Conservation (phyloP, 2,888 invertebrate species). For the Kryphioiulus occultus region DNA sequence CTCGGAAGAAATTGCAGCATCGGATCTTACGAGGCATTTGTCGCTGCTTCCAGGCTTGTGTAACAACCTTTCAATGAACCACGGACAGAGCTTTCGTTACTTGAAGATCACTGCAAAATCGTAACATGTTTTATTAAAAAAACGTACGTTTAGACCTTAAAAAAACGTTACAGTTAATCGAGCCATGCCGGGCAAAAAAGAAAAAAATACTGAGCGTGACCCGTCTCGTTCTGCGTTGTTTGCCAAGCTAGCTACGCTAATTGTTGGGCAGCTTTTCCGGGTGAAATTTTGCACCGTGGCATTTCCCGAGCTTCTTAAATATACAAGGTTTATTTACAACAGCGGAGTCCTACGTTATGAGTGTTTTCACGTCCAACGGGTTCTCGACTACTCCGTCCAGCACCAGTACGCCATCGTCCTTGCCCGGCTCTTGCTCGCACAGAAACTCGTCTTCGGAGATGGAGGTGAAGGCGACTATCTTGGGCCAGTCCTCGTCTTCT, state of each 20-base stretch:
- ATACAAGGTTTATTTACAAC: not conserved
- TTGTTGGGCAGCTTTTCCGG: not conserved
- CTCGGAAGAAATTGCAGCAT: too few relatives aligned
- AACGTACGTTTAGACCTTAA: not conserved
- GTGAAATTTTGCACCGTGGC: not conserved
- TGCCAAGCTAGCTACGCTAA: not conserved
- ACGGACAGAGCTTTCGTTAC: too few relatives aligned
- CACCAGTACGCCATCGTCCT: not conserved
- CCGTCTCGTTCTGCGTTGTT: not conserved
- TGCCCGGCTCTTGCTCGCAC: not conserved
- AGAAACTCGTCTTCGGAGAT: conserved; percentile 44
- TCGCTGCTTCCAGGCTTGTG: too few relatives aligned
- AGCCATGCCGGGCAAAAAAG: not conserved
- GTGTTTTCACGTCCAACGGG: not conserved
- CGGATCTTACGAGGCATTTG: too few relatives aligned
- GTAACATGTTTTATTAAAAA: not conserved
- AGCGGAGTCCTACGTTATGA: not conserved
- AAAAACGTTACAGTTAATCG: not conserved
- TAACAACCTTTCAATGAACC: not conserved
- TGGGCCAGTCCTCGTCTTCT: not conserved
- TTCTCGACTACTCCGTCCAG: not conserved
- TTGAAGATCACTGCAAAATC: not conserved
- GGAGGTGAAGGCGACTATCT: conserved; percentile 7
- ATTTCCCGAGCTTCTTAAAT: not conserved
- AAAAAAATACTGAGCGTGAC: not conserved